Evolutionary conservation across 2,888 invertebrate genomes (phyloP).

Genomic region (Tupiocoris notatus): DNA sequence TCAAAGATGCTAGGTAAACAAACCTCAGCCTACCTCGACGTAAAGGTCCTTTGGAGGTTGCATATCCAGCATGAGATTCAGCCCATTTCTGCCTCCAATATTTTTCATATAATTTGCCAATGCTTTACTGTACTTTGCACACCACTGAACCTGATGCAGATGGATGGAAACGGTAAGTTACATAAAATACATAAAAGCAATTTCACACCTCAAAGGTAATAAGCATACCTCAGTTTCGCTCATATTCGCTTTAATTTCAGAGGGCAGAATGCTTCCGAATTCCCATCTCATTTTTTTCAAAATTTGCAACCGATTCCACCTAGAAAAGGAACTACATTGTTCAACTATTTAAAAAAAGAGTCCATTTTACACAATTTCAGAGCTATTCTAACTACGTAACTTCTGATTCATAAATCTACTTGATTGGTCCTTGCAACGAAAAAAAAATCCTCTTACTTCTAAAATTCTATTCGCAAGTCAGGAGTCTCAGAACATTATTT

Average conservation of each 20-base stretch:
- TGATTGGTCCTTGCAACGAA: too few relatives aligned
- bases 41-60: constrained; percentile 90
- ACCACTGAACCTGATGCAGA: constrained; percentile 77
- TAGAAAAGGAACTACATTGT: constrained; percentile 51
- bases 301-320: constrained; percentile 74
- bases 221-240: constrained; percentile 68
- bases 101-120: constrained; percentile 87
- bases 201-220: not conserved
- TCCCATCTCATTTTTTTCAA: constrained; percentile 92
- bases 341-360: too few relatives aligned
- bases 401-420: too few relatives aligned
- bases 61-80: constrained; percentile 83
- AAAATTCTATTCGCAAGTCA: too few relatives aligned
- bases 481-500: too few relatives aligned
- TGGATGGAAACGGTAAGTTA: not conserved
- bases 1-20: too few relatives aligned
- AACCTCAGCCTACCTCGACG: constrained; percentile 69
- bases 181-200: not conserved
- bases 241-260: constrained; percentile 75
- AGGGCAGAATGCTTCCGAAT: constrained; percentile 86
- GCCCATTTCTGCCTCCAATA: constrained; percentile 75
- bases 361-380: too few relatives aligned
- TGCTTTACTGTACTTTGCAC: constrained; percentile 80
- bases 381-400: too few relatives aligned
- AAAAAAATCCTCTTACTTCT: too few relatives aligned